These are phyloP conservation scores for Leucoma salicis DNA, from an alignment of 2,888 invertebrate species.

Conservation along the genomic window DNA sequence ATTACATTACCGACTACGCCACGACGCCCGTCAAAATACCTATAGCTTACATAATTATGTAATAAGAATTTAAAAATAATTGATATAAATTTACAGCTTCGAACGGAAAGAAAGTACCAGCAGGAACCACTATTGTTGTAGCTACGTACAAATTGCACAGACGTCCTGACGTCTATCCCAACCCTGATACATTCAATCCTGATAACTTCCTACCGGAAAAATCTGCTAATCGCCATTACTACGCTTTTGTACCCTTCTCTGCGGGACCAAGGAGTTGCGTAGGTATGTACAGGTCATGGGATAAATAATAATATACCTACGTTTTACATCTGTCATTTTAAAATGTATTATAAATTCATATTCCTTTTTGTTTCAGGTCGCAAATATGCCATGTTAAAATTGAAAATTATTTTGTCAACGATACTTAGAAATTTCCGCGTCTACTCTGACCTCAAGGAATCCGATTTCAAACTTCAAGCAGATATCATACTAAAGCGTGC, in stretches of 20 bases:
- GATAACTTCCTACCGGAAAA: constrained; percentile 93
- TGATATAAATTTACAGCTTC: constrained; percentile 69
- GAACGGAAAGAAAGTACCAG: constrained; percentile 85
- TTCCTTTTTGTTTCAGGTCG: constrained; percentile 77
- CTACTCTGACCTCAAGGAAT: constrained; percentile 84
- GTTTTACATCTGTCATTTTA: not conserved
- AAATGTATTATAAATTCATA: not conserved
- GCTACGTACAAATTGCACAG: constrained; percentile 87
- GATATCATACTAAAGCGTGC: constrained; percentile 90
- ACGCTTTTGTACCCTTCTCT: constrained; percentile 91
- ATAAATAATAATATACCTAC: not conserved
- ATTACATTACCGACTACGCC: too few relatives aligned
- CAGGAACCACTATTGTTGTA: constrained; percentile 86
- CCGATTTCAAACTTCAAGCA: constrained; percentile 87
- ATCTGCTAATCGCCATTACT: constrained; percentile 89
- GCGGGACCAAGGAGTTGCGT: constrained; percentile 92
- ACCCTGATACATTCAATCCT: constrained; percentile 90
- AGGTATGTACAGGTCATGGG: constrained; percentile 72
- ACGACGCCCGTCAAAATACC: too few relatives aligned
- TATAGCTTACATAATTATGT: too few relatives aligned
- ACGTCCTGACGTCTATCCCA: constrained; percentile 86
- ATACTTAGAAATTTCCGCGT: constrained; percentile 88
- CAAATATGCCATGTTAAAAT: constrained; percentile 90
- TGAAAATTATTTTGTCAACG: constrained; percentile 89
- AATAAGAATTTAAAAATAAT: not conserved